Evolutionary conservation across 2,797 vertebrate genomes (phyloP), one percentile per base, ranked within the genome.

Genomic region (Ficedula albicollis): DNA sequence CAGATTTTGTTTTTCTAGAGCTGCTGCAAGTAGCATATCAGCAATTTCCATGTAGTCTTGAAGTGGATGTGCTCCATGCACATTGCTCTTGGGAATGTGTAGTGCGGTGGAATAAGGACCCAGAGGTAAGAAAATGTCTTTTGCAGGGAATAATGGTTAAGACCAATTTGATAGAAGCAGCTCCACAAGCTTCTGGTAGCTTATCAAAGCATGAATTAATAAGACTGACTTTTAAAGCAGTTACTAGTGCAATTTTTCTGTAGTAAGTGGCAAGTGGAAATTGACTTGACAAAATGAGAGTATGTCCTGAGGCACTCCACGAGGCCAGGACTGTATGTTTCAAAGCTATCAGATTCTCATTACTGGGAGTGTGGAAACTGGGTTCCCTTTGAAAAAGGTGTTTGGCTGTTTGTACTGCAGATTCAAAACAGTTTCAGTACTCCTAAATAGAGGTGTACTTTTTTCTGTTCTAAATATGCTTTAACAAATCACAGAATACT

Each of bases 71-170:
- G 86, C 97, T 99, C 39, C 98, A 99, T 6, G 98, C 99, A 1
- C 99, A 99, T 94, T 99, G 99, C 97, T 99, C 98, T 96, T 99
- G 99, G 99, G 99, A 99, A 58, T 99, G 99, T 9, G 98, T 99
- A 39, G 99, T 99, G 41, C 99, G 99, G 96, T 99, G 99, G 99
- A 99, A 99, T 97, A 99, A 99, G 96, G 99, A 99, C 96, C 99
- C 99, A 4, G 99, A 99, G 99, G 99, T 99, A 91, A 96, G 77
- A 48, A 12, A 74, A 54, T 54, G 84, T 73, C 14, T 51, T 68
- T 83, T 94, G 25, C 0, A 4, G 22, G 12, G 38, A 60, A 4
- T 56, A 54, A 19, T n/a, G 25, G 32, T 70, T 63, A 63, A 73
- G 43, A 51, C 11, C 18, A 62, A 11, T 18, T 90, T 0, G 1